These are phyloP conservation scores for Laspeyria flexula DNA, from an alignment of 2,888 invertebrate genomes.

Conservation along the genomic window DNA sequence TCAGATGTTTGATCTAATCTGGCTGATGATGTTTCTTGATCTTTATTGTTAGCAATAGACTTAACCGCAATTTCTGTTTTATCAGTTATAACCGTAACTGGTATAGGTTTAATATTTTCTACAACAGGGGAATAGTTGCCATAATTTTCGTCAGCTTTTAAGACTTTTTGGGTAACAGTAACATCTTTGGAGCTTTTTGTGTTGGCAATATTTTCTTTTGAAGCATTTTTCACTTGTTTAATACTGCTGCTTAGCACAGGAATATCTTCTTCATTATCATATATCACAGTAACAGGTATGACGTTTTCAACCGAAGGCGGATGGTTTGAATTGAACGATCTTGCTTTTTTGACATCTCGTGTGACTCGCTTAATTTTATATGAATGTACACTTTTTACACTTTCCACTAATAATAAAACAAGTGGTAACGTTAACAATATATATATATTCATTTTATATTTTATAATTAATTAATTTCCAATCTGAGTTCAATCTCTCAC, in stretches of 20 bases:
- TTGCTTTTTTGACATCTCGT: constrained; percentile 16
- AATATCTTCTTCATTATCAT: constrained; percentile 27
- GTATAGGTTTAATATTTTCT: background rate
- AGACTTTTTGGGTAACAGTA: background rate
- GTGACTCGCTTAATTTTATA: constrained; percentile 24
- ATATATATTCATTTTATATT: constrained; percentile 34
- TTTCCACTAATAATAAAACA: constrained; percentile 28
- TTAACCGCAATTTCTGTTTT: background rate
- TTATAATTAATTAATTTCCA: constrained; percentile 16
- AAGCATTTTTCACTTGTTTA: background rate
- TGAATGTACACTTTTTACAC: constrained; percentile 41
- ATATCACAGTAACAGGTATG: constrained; percentile 42
- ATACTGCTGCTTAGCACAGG: constrained; percentile 7
- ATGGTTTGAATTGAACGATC: constrained; percentile 48
- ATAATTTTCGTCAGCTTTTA: constrained; percentile 6
- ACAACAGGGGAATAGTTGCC: constrained; percentile 2
- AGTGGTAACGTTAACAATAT: constrained; percentile 16
- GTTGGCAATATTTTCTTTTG: background rate
- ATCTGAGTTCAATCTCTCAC: constrained; percentile 57
- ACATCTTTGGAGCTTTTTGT: background rate
- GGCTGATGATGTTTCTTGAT: background rate
- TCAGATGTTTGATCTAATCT: background rate
- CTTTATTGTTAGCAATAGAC: background rate
- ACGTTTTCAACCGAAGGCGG: constrained; percentile 53
- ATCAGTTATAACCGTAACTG: background rate